Base-by-base conservation (phyloP, 1,140 invertebrate species). In the Lepidotrigona ventralis region DNA sequence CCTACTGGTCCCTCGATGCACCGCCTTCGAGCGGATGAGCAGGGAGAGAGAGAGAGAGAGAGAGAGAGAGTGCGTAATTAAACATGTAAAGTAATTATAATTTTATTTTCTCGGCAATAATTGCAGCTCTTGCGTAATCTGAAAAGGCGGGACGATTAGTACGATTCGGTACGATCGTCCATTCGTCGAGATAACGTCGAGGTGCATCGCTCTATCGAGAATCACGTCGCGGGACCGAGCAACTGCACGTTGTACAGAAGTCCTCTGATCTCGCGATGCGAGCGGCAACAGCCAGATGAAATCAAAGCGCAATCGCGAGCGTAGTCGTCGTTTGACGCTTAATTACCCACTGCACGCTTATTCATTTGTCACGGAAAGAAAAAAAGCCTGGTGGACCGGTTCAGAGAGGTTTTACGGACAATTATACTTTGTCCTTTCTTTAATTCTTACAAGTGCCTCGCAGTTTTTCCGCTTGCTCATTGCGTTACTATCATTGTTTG, bases 81-180 rank as follows among this genome's bases (percentile, higher is more conserved):
- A 83, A 58, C 82, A 83, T 83, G 76, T 79, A 79, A 83, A 79
- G 77, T 83, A 83, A 83, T 83, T 79, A 79, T 72, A 76, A 79
- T 79, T 83, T 83, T 63, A 17, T 83, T 83, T 77, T 73, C 33
- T 69, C 82, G 39, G 60, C 58, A 83, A 83, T 83, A 83, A 83
- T 83, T 83, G 79, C 73, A 79, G 39, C 58, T 51, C 54, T 83
- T 83, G 77, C 77, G 79, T 72, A 81, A 84, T 84, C 78, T 75
- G n/a, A 26, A 53, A 75, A 54, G 70, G 71, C 53, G n/a, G 71
- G 19, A 51, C n/a, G 51, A n/a, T 4, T 17, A 23, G 90, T 90
- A 92, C 91, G 90, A 92, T 92, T 91, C 90, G 92, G 87, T 89
- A 91, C 89, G 90, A 92, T 88, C 39, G 90, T 92, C 89, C 88